phyloP scores from a whole-genome alignment of 2,113 vertebrate genomes.

The Nibea albiflora region DNA sequence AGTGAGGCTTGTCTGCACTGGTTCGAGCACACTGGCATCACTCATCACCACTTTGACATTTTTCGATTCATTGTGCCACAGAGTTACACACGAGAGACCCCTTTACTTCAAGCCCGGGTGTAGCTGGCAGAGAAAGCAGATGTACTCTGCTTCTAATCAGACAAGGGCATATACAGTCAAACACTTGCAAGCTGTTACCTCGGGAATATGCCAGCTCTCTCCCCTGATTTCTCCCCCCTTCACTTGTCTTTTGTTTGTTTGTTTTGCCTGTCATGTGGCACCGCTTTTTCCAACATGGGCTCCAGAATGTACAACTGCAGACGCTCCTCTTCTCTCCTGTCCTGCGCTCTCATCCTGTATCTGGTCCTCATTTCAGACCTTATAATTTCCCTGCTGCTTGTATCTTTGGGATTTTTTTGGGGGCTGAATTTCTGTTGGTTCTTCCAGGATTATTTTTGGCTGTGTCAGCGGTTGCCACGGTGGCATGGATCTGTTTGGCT shows the following conservation, averaged over 20 bases:
- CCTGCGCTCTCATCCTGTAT: slow-evolving; percentile 45
- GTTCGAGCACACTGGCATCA: slow-evolving; percentile 1
- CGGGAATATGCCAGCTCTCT: slow-evolving; percentile 38
- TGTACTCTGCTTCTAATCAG: slow-evolving; percentile 60
- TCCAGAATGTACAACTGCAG: slow-evolving; percentile 31
- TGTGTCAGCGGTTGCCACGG: slow-evolving; percentile 78
- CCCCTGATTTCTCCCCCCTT: slow-evolving; percentile 1
- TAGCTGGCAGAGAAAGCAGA: slow-evolving; percentile 16
- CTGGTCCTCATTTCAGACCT: slow-evolving; percentile 78
- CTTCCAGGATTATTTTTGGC: slow-evolving; percentile 70
- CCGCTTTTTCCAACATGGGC: slow-evolving; percentile 56
- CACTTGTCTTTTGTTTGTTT: slow-evolving; percentile 63
- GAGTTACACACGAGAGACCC: not conserved
- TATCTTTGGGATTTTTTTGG: slow-evolving; percentile 67
- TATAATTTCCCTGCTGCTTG: slow-evolving; percentile 77
- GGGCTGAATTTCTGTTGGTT: slow-evolving; percentile 65
- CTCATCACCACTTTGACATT: slow-evolving; percentile 17
- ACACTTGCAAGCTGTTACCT: slow-evolving; percentile 54
- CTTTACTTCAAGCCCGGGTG: not conserved
- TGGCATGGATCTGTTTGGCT: slow-evolving; percentile 74
- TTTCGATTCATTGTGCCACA: slow-evolving; percentile 17
- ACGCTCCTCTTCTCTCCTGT: slow-evolving; percentile 17
- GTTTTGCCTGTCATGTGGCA: slow-evolving; percentile 57
- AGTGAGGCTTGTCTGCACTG: not conserved
- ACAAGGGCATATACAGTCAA: slow-evolving; percentile 55